Evolutionary conservation across 2,888 invertebrate genomes (phyloP), one percentile per base, ranked within the genome.

Genomic region (Vanessa cardui): DNA sequence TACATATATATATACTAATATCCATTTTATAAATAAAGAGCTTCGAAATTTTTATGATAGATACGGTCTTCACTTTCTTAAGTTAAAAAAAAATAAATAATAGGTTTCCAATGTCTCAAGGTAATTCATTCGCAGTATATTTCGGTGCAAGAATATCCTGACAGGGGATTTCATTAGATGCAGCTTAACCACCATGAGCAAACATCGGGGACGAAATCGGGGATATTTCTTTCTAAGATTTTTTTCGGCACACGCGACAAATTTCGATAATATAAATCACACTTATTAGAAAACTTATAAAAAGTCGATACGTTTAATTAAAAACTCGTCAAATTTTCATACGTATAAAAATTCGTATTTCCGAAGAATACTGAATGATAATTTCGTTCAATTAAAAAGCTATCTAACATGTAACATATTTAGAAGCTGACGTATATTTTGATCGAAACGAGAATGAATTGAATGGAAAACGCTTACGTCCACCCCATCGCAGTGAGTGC

Each of bases 91-190:
- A 26, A 26, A 5, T 39, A 26, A 26, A 5, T 39, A 39, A 3
- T 39, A 12, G 39, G 9, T 12, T 39, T 39, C 7, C 9, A 39
- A 39, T 39, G 72, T 73, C 79, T 80, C 86, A 89, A 89, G 74
- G 82, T 60, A 21, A 44, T 50, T 59, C 59, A 21, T 64, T 75
- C 77, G 71, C 64, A 73, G 75, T 84, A 84, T 74, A 78, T 83
- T 80, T 79, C 76, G 83, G 85, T 90, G 90, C 89, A 91, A 83
- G 88, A 82, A 84, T 87, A 87, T 85, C 82, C 85, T 88, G 90
- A 90, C 91, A 90, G 88, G 86, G 88, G 90, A 90, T 91, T 92
- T 92, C 92, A 92, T 92, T 92, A 92, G 92, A 89, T 91, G 91
- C 91, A 92, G 92, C 92, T 92, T 92, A 92, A 85, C 89, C 85